A percentile compares a stretch with the other conserved stretches of the same genome.
phyloP scores from a whole-genome alignment of 1,140 invertebrate species.

The Drosophila tani region DNA sequence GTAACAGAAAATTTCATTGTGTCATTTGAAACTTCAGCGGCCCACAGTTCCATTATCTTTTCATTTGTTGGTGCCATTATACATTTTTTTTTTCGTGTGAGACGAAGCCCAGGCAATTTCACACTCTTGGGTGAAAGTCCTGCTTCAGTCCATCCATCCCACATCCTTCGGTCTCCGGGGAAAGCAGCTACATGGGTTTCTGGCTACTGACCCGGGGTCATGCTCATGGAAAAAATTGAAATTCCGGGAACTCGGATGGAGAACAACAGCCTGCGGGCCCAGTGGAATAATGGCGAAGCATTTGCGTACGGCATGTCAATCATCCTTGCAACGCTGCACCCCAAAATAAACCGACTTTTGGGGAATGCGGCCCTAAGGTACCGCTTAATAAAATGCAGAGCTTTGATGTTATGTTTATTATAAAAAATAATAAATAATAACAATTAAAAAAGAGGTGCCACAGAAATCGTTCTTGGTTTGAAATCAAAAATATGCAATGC shows the following conservation, averaged over 20 bases:
- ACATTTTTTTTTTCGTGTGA: neutral
- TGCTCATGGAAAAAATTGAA: constrained; percentile 17
- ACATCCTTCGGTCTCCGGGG: neutral
- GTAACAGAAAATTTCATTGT: constrained; percentile 50
- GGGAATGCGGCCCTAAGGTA: neutral
- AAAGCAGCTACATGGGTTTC: constrained; percentile 10
- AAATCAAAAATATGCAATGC: too few relatives aligned
- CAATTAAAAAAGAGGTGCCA: too few relatives aligned
- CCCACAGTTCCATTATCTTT: constrained; percentile 39
- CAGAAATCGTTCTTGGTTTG: too few relatives aligned
- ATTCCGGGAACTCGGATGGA: neutral
- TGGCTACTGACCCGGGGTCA: constrained; percentile 52
- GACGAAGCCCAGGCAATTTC: constrained; percentile 5
- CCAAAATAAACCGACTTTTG: neutral
- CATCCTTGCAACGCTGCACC: constrained; percentile 30
- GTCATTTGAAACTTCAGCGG: constrained; percentile 52
- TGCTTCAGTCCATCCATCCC: constrained; percentile 3
- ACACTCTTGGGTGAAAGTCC: constrained; percentile 43
- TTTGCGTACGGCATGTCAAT: constrained; percentile 50
- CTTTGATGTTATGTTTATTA: too few relatives aligned
- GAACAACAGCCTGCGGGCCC: constrained; percentile 19
- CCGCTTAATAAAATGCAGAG: too few relatives aligned
- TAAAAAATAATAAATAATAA: too few relatives aligned
- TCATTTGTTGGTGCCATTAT: constrained; percentile 26
- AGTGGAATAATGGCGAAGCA: constrained; percentile 37